Conservation (phyloP, 2,888 invertebrate genomes). For the Sylvicola cinctus region DNA sequence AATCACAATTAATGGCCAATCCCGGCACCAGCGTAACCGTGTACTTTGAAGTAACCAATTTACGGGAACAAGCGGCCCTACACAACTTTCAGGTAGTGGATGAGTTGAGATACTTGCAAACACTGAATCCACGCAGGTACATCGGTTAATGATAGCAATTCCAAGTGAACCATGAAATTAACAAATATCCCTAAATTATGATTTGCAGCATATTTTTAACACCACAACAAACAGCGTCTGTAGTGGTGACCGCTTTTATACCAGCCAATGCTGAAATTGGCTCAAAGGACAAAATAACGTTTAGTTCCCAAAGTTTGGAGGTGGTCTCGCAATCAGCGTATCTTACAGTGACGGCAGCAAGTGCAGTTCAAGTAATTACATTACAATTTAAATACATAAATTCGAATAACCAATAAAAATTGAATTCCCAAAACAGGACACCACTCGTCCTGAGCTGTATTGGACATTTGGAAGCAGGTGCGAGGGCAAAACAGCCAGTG, state of each 20-base stretch:
- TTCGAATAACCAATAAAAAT: constrained; percentile 13
- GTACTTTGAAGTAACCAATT: constrained; percentile 55
- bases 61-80: constrained; percentile 31
- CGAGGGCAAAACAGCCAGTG: constrained; percentile 28
- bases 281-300: constrained; percentile 38
- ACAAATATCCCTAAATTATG: too few species aligned
- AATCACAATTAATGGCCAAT: constrained; percentile 25
- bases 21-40: constrained; percentile 24
- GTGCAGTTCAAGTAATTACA: constrained; percentile 16
- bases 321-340: constrained; percentile 22
- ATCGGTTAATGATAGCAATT: constrained; percentile 6
- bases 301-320: constrained; percentile 30
- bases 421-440: constrained; percentile 23
- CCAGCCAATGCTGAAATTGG: constrained; percentile 28
- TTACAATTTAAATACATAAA: constrained; percentile 14
- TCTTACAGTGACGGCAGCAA: constrained; percentile 21
- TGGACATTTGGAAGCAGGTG: constrained; percentile 46
- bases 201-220: not conserved
- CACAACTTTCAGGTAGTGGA: constrained; percentile 39
- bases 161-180: not conserved
- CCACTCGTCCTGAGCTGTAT: constrained; percentile 33
- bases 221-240: constrained; percentile 29
- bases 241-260: constrained; percentile 31
- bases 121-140: constrained; percentile 32
- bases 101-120: constrained; percentile 33